A percentile compares a stretch with the other conserved stretches of the same genome.
Evolutionary conservation across 1,140 invertebrate genomes (phyloP).

Genomic region (Bombus cullumanus): DNA sequence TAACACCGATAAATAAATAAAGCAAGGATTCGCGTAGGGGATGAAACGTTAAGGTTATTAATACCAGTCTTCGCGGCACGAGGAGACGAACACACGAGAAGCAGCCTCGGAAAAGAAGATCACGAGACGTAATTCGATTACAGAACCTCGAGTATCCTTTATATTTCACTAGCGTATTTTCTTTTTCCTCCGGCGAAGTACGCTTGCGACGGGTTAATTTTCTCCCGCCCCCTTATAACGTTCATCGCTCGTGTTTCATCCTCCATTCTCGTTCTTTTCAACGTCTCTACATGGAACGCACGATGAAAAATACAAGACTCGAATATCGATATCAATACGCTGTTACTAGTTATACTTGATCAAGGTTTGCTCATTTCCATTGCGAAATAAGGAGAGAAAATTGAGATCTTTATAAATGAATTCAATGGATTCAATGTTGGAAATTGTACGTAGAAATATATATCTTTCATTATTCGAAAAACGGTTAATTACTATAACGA

Average conservation of each 20-base stretch:
- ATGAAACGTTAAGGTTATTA: neutral
- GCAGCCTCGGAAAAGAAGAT: slow-evolving; percentile 34
- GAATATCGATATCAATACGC: neutral
- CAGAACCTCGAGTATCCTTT: slow-evolving; percentile 64
- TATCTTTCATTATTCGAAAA: neutral
- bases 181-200: slow-evolving; percentile 64
- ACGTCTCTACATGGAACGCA: neutral
- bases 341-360: neutral
- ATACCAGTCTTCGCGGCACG: neutral
- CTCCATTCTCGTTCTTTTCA: slow-evolving; percentile 16
- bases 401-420: neutral
- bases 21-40: neutral
- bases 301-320: slow-evolving; percentile 21
- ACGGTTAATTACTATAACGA: too few species aligned
- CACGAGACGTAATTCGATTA: slow-evolving; percentile 70
- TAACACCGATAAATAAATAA: neutral
- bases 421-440: neutral
- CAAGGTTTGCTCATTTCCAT: neutral
- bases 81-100: neutral
- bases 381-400: neutral
- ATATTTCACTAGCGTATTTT: slow-evolving; percentile 56
- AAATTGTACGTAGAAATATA: neutral
- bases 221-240: slow-evolving; percentile 52
- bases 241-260: slow-evolving; percentile 15
- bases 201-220: slow-evolving; percentile 70